Evolutionary conservation across 2,113 vertebrate species (phyloP), one percentile per base, ranked within the genome.

Genomic region (Clinocottus analis): DNA sequence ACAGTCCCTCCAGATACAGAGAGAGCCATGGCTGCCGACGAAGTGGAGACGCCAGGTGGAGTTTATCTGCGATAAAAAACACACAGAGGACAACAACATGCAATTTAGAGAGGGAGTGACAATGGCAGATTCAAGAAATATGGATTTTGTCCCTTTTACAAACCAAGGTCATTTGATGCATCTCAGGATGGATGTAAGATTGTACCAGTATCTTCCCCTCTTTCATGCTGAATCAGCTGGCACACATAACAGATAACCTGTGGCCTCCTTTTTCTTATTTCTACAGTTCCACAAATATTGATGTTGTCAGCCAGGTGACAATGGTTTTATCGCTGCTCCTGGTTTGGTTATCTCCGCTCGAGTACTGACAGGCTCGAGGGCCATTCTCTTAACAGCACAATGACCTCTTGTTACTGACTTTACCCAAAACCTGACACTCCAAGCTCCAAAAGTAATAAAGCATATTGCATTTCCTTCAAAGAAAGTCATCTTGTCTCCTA

Each of bases 41-140:
- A 79, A 85, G 70, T 59, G 74, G 66, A 83, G 80, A 84, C 4
- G 72, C 85, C 82, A 76, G 77, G 65, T 73, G 55, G 79, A 86
- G 77, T 93, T 89, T 93, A 94, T 91, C 94, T 95, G 88, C 13
- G 85, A 89, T 37, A 7, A 49, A 75, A 61, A 87, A 45, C 21
- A 86, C 51, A 91, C 59, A 80, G 7, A 77, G 63, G 59, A 77
- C 35, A 77, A 55, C 63, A 21, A 43, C 25, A 67, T 43, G 12
- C 17, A 29, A 25, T 69, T 89, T 58, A 84, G 47, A 41, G 29
- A 49, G 45, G 75, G 33, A 37, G 7, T 33, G 35, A 55, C 59
- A 21, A 80, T n/a, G 64, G 33, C 5, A 59, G 31, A 27, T 33
- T 33, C 11, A 43, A 4, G 25, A 43, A 41, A 81, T 53, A 75